These are phyloP conservation scores for Solenodon paradoxus DNA, from an alignment of 2,113 vertebrate species.

Conservation along the genomic window DNA sequence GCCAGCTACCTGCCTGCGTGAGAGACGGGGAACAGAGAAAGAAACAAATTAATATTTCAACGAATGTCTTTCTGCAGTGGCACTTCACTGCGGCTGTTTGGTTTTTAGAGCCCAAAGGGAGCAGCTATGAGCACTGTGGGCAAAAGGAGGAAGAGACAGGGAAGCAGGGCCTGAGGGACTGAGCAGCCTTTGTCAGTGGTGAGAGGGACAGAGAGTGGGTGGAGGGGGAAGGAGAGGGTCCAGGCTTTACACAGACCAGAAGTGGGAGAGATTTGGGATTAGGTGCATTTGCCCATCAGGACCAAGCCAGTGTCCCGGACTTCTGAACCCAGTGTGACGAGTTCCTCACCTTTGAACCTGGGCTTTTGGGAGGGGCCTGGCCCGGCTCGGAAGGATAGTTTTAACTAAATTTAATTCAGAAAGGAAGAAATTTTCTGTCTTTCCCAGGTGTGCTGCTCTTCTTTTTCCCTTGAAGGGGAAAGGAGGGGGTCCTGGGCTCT, in stretches of 20 bases:
- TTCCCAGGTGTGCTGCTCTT: rapidly evolving
- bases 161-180: not conserved
- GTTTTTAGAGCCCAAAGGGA: slow-evolving; percentile 26
- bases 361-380: too few species aligned
- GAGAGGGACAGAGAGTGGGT: not conserved
- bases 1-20: not conserved
- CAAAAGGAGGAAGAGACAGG: not conserved
- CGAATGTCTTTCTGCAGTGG: not conserved
- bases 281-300: not conserved
- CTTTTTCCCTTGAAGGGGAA: not conserved
- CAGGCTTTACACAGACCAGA: not conserved
- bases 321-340: not conserved
- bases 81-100: not conserved
- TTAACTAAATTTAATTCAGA: not conserved
- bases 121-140: not conserved
- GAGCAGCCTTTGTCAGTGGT: not conserved
- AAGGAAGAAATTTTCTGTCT: not conserved
- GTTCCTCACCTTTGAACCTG: not conserved
- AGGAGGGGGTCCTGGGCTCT: not conserved
- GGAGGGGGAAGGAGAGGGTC: not conserved
- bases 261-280: not conserved
- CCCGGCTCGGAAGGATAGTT: not conserved
- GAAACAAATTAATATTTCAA: not conserved
- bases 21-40: not conserved
- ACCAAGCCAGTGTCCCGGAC: not conserved